Base-by-base conservation (phyloP, 2,888 invertebrate species). In the Nebria salina region DNA sequence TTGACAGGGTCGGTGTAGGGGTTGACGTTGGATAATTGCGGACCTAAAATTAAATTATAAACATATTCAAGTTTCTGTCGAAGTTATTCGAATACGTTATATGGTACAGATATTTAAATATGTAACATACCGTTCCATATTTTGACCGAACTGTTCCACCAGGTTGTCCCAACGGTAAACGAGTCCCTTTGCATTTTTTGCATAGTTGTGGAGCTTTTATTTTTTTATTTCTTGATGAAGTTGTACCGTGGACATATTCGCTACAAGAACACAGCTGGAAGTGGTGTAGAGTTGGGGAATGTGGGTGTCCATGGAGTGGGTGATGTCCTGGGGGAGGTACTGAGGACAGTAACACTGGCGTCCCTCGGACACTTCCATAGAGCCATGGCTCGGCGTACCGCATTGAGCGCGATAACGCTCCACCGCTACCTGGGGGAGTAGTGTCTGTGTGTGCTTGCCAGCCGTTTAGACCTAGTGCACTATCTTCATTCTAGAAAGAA, bases 311-410 rank as follows among this genome's bases (percentile, higher is more conserved):
- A 7, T 54, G 54, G 13, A 11, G 54, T 11, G 54, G 13, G 7
- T 54, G 54, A 13, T 54, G 54, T 54, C 54, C 54, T 84, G 93
- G 91, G 76, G 91, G 90, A 65, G 90, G 89, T 81, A 90, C 84
- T 34, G 89, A 84, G 77, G 86, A 85, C 82, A 86, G 84, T 34
- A 84, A 87, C 84, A 84, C 87, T 85, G 64, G 87, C 84, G 90
- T 88, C 25, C 90, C 89, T 85, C 94, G 90, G 1, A 95, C 93
- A 65, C 95, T 95, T 85, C 95, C 95, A 87, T 96, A 96, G 15
- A 96, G 91, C 96, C 96, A 96, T 79, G 95, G 94, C 86, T 96
- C 95, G 65, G 95, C 94, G 89, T 95, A 95, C 88, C 94, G 93
- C 95, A 96, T 95, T 86, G 95, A 95, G 88, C 95, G 94, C 82